A percentile compares a stretch with the other conserved stretches of the same genome.
These are phyloP conservation scores for Bombus consobrinus DNA, from an alignment of 1,140 invertebrate species.

Conservation along the genomic window DNA sequence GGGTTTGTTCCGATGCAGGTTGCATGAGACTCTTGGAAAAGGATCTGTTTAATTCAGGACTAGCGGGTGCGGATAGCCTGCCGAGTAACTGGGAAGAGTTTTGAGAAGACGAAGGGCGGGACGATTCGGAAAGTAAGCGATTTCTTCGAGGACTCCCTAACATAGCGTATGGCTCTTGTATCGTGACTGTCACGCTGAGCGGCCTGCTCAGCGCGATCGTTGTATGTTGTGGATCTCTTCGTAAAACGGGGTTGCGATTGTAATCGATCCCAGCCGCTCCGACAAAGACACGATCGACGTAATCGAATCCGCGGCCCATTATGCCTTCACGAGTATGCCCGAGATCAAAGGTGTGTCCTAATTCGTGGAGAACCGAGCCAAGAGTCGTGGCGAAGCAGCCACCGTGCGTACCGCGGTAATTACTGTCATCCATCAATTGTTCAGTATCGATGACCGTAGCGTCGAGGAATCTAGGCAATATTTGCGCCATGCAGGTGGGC, in stretches of 20 bases:
- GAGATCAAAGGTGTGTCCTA: slow-evolving; percentile 97
- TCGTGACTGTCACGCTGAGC: slow-evolving; percentile 79
- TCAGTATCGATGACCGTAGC: slow-evolving; percentile 86
- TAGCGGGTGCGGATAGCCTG: slow-evolving; percentile 78
- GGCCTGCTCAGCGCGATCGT: slow-evolving; percentile 78
- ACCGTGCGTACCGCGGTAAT: slow-evolving; percentile 92
- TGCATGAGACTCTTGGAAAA: slow-evolving; percentile 73
- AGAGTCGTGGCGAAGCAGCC: slow-evolving; percentile 96
- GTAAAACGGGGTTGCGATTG: slow-evolving; percentile 75
- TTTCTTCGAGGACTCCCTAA: slow-evolving; percentile 71
- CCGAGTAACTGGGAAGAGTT: slow-evolving; percentile 59
- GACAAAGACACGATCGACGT: slow-evolving; percentile 90
- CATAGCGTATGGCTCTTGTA: slow-evolving; percentile 67
- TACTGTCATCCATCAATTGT: slow-evolving; percentile 93
- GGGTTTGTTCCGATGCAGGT: slow-evolving; percentile 38
- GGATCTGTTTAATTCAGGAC: slow-evolving; percentile 79
- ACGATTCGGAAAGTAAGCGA: slow-evolving; percentile 77
- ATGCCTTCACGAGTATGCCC: slow-evolving; percentile 95
- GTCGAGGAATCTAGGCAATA: slow-evolving; percentile 84
- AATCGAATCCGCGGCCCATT: slow-evolving; percentile 97
- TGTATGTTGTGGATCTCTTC: slow-evolving; percentile 80
- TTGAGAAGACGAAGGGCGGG: slow-evolving; percentile 65
- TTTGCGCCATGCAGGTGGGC: slow-evolving; percentile 89
- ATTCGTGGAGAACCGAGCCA: slow-evolving; percentile 96
- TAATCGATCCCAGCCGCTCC: slow-evolving; percentile 77